Evolutionary conservation across 2,797 vertebrate species (phyloP).

Genomic region (Cossypha caffra): DNA sequence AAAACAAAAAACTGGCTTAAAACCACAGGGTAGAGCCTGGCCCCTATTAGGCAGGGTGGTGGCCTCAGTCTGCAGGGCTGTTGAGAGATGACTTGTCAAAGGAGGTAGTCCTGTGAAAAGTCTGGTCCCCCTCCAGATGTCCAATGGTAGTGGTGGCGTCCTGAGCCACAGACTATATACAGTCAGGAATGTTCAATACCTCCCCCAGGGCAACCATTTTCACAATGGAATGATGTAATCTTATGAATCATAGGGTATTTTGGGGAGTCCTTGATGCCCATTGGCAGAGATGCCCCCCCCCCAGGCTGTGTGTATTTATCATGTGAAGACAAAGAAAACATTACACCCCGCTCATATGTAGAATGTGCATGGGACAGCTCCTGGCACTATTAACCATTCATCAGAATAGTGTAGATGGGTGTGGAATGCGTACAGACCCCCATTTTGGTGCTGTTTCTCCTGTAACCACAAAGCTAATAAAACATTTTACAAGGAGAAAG

Average conservation of each 20-base stretch:
- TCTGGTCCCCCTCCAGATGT: not conserved
- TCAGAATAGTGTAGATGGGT: not conserved
- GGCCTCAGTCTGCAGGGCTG: not conserved
- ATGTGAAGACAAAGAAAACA: not conserved
- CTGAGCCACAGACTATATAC: not conserved
- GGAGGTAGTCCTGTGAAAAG: not conserved
- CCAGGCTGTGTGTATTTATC: not conserved
- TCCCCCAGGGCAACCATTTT: rapidly evolving
- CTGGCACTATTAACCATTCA: not conserved
- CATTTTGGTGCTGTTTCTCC: not conserved
- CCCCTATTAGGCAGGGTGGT: too few species aligned
- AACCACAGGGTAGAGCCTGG: not conserved
- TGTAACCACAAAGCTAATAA: not conserved
- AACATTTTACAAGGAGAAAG: not conserved
- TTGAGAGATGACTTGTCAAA: not conserved
- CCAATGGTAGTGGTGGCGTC: not conserved
- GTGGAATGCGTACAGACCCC: too few species aligned
- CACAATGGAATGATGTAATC: not conserved
- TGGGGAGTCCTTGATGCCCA: not conserved
- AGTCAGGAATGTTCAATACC: not conserved
- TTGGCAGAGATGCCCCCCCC: not conserved
- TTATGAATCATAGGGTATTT: not conserved
- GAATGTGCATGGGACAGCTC: not conserved
- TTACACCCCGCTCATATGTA: not conserved
- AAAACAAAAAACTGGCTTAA: not conserved